Percentiles rank a stretch among this genome's conserved stretches.
Evolutionary conservation across 2,888 invertebrate species (phyloP).

Genomic region (Tanypteryx hageni): DNA sequence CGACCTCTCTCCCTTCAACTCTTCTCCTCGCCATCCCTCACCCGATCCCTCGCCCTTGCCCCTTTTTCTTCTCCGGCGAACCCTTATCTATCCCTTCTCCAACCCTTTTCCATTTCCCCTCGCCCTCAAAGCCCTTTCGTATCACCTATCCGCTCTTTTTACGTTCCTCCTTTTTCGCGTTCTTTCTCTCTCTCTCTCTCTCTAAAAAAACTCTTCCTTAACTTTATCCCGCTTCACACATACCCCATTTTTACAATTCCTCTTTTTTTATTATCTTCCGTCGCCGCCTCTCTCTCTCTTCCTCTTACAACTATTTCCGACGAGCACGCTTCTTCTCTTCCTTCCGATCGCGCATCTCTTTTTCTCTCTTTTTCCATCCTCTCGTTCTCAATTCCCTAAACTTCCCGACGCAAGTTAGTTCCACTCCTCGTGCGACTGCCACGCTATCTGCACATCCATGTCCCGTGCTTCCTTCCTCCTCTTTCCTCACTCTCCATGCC

Average conservation of each 20-base stretch:
- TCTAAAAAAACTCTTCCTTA: not conserved
- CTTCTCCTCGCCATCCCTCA: not conserved
- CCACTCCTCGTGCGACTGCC: too few species aligned
- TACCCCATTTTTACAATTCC: not conserved
- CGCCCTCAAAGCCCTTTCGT: too few species aligned
- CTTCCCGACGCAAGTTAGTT: not conserved
- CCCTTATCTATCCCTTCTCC: not conserved
- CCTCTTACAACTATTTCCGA: too few species aligned
- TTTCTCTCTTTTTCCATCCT: not conserved
- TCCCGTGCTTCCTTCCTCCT: not conserved
- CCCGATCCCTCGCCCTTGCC: not conserved
- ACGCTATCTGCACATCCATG: not conserved
- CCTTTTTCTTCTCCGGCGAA: not conserved
- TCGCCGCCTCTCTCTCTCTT: not conserved
- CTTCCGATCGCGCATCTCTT: not conserved
- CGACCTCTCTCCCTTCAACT: not conserved
- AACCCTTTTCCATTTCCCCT: not conserved
- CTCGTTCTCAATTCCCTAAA: not conserved
- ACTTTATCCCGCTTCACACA: constrained; percentile 7
- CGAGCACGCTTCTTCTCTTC: not conserved
- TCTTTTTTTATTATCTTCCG: constrained; percentile 1
- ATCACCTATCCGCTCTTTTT: too few species aligned
- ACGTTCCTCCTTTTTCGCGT: too few species aligned
- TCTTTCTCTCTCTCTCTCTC: not conserved
- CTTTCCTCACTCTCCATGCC: not conserved